Evolutionary conservation across 35 echinoderm and acorn worm genomes (phyloP).

Genomic region (Strongylocentrotus purpuratus): DNA sequence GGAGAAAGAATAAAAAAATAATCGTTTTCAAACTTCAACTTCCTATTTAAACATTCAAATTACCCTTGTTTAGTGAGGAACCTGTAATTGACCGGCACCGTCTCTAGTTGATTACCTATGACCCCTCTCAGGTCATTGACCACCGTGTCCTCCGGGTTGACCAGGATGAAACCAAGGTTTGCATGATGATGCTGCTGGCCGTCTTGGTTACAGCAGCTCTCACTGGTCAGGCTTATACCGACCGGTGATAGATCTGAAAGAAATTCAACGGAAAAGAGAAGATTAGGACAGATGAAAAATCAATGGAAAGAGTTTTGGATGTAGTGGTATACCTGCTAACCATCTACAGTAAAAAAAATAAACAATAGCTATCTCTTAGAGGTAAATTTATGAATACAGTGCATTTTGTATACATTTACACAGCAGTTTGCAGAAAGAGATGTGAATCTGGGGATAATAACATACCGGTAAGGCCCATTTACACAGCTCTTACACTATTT

Average conservation of each 20-base stretch:
- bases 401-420: too few species aligned
- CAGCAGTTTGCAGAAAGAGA: too few species aligned
- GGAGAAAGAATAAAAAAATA: too few species aligned
- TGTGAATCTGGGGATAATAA: too few species aligned
- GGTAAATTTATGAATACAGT: too few species aligned
- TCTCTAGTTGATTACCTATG: constrained; percentile 50
- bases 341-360: too few species aligned
- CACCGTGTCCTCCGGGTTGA: constrained; percentile 28
- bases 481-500: too few species aligned
- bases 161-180: constrained; percentile 62
- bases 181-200: constrained; percentile 4
- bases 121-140: constrained; percentile 56
- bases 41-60: background rate
- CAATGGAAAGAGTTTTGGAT: background rate
- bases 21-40: background rate
- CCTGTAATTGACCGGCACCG: constrained; percentile 59
- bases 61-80: constrained; percentile 86
- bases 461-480: too few species aligned
- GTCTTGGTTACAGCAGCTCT: constrained; percentile 53
- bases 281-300: background rate
- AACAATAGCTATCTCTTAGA: too few species aligned
- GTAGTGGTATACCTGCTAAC: too few species aligned
- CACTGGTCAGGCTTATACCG: constrained; percentile 71
- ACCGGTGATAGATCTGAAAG: constrained; percentile 50
- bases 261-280: background rate